These are phyloP conservation scores for Callionymus lyra DNA, from an alignment of 2,113 vertebrate genomes.

Conservation along the genomic window DNA sequence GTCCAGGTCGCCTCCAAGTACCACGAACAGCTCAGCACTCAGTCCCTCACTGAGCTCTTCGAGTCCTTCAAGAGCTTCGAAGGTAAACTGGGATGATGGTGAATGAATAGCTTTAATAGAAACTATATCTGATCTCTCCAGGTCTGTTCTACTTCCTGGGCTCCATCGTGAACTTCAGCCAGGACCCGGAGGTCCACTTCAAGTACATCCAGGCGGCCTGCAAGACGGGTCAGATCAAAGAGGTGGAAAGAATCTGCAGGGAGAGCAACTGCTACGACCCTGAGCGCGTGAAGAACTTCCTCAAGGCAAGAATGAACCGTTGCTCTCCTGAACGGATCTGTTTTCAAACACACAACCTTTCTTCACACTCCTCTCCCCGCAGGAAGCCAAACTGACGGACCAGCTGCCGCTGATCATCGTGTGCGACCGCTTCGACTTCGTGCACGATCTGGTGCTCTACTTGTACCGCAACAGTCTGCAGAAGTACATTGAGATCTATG, in stretches of 20 bases:
- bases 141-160: constrained; percentile 98
- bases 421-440: constrained; percentile 97
- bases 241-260: constrained; percentile 97
- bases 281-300: constrained; percentile 97
- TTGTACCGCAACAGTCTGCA: constrained; percentile 98
- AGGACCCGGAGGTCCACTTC: constrained; percentile 98
- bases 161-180: constrained; percentile 98
- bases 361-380: constrained; percentile 19
- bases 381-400: constrained; percentile 98
- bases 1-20: constrained; percentile 98
- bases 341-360: no score
- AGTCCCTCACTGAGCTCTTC: constrained; percentile 93
- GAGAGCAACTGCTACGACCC: constrained; percentile 98
- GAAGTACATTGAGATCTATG: constrained; percentile 98
- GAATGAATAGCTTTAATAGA: not conserved
- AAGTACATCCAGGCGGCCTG: constrained; percentile 98
- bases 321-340: not conserved
- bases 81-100: constrained; percentile 59
- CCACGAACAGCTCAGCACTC: constrained; percentile 91
- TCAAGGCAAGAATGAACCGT: constrained; percentile 69
- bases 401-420: constrained; percentile 97
- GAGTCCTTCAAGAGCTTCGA: constrained; percentile 99
- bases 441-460: constrained; percentile 95
- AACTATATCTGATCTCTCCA: constrained; percentile 46
- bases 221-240: constrained; percentile 98